Percentiles rank a stretch among this genome's conserved stretches.
phyloP scores from a whole-genome alignment of 2,113 vertebrate species.

The Otus sunia region DNA sequence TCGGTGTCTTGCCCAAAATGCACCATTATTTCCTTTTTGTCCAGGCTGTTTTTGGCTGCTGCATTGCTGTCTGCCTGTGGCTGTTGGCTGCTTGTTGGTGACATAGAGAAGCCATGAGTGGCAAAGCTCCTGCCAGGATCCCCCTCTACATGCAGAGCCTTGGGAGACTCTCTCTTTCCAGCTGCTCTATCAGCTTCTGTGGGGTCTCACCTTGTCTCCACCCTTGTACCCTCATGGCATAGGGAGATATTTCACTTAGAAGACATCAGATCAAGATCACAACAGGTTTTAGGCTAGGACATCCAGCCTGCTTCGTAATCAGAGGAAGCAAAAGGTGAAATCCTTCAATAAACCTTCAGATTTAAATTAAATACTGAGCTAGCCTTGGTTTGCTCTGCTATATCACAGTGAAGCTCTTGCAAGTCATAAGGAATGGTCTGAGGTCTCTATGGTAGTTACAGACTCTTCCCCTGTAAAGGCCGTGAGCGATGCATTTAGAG shows the following conservation, averaged over 20 bases:
- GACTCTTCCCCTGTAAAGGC: background rate
- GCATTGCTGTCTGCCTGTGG: background rate
- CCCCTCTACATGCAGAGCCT: background rate
- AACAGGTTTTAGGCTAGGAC: background rate
- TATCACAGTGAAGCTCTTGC: background rate
- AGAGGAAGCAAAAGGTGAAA: background rate
- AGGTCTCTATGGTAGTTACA: background rate
- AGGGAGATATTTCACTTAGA: background rate
- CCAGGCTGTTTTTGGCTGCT: background rate
- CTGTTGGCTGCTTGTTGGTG: background rate
- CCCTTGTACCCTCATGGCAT: rapidly evolving
- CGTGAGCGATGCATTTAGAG: background rate
- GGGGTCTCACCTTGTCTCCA: background rate
- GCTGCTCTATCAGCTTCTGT: background rate
- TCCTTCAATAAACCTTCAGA: background rate
- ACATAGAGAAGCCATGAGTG: background rate
- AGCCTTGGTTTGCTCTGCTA: background rate
- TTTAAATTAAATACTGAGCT: background rate
- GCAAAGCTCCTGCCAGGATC: background rate
- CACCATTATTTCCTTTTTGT: rapidly evolving
- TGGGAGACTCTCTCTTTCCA: background rate
- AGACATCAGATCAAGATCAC: background rate
- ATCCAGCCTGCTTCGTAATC: background rate
- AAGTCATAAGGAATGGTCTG: background rate
- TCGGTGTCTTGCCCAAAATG: background rate